A percentile compares a stretch with the other conserved stretches of the same genome.
Conservation (phyloP, 2,888 invertebrate genomes). For the Eupithecia subumbrata region DNA sequence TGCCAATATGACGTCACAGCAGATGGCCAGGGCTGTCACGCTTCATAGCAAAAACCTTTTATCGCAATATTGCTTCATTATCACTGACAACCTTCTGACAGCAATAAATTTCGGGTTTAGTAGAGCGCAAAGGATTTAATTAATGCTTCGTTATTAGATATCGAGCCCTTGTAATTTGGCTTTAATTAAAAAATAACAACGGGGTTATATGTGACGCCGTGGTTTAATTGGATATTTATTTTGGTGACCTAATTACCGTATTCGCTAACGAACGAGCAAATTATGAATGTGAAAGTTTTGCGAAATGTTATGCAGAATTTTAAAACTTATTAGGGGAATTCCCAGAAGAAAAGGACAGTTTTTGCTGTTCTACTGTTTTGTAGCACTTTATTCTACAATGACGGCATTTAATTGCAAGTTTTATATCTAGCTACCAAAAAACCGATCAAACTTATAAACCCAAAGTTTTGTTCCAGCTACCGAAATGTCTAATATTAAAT, state of each 20-base stretch:
- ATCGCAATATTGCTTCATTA: slow-evolving; percentile 43
- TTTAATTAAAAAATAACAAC: slow-evolving; percentile 44
- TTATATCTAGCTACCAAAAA: neutral
- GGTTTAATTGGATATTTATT: slow-evolving; percentile 22
- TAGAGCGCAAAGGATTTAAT: slow-evolving; percentile 47
- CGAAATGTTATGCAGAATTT: neutral
- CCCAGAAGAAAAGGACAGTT: neutral
- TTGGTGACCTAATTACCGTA: slow-evolving; percentile 9
- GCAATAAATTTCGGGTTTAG: slow-evolving; percentile 44
- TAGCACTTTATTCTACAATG: neutral
- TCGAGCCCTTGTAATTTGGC: slow-evolving; percentile 42
- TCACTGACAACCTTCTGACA: slow-evolving; percentile 40
- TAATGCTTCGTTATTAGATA: slow-evolving; percentile 48
- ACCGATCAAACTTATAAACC: neutral
- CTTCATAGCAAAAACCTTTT: slow-evolving; percentile 42
- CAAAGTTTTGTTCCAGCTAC: neutral
- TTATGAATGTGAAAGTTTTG: slow-evolving; percentile 6
- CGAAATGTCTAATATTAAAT: neutral
- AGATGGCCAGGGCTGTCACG: slow-evolving; percentile 67
- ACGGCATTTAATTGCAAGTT: neutral
- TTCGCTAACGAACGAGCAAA: slow-evolving; percentile 8
- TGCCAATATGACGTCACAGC: slow-evolving; percentile 49
- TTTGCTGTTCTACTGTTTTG: neutral
- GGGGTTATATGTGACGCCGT: slow-evolving; percentile 30
- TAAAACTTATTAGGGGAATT: neutral